Evolutionary conservation across 2,113 vertebrate species (phyloP).

Genomic region (Gymnarchus niloticus): DNA sequence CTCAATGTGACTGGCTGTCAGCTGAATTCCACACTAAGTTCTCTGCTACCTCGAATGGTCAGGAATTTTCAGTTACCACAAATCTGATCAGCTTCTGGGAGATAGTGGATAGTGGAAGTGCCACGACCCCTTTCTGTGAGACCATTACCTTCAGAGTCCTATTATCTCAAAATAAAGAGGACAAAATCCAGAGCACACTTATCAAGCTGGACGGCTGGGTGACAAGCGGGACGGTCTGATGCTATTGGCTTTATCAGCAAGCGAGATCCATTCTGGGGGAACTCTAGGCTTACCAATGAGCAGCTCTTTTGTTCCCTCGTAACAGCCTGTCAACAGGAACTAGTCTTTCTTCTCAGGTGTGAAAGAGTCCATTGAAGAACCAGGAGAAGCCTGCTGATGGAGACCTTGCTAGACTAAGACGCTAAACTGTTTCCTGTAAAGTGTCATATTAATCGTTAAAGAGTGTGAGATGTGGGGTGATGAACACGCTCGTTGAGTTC

Average conservation of each 20-base stretch:
- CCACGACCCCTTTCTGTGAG: constrained; percentile 3
- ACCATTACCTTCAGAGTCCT: neutral
- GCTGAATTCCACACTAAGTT: neutral
- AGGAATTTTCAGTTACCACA: constrained; percentile 14
- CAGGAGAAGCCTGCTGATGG: neutral
- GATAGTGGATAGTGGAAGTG: constrained; percentile 4
- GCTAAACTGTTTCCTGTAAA: neutral
- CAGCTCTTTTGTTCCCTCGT: neutral
- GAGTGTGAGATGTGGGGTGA: neutral
- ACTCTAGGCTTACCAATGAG: neutral
- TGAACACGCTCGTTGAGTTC: neutral
- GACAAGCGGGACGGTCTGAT: constrained; percentile 17
- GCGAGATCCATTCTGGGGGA: constrained; percentile 11
- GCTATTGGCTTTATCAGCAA: constrained; percentile 6
- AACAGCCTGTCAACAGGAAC: constrained; percentile 11
- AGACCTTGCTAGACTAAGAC: neutral
- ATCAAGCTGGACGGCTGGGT: neutral
- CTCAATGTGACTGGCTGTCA: neutral
- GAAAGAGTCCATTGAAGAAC: constrained; percentile 6
- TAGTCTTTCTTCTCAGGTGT: neutral
- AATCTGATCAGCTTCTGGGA: neutral
- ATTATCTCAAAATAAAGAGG: constrained; percentile 11
- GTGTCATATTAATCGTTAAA: neutral
- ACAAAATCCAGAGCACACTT: neutral
- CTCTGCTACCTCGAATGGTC: neutral